phyloP scores from a whole-genome alignment of 2,797 vertebrate species.

The Squalus acanthias region DNA sequence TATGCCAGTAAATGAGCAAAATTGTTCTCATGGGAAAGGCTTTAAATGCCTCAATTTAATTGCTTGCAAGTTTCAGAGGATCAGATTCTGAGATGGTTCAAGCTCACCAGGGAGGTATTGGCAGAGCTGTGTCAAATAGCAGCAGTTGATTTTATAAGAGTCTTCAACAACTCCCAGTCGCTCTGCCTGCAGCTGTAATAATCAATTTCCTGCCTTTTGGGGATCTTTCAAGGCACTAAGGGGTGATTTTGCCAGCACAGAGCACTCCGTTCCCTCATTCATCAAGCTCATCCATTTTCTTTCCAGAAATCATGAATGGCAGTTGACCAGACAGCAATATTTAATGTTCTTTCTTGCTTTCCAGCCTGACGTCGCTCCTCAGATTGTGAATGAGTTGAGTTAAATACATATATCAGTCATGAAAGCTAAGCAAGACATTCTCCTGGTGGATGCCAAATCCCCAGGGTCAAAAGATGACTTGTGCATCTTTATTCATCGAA shows the following conservation, averaged over 20 bases:
- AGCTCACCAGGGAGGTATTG: not conserved
- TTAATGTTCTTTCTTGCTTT: not conserved
- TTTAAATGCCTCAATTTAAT: not conserved
- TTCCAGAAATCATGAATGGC: not conserved
- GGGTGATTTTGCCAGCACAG: too few species aligned
- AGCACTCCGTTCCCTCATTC: not conserved
- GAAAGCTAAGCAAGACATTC: not conserved
- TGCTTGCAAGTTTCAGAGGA: not conserved
- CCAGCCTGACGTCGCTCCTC: not conserved
- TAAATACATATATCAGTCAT: not conserved
- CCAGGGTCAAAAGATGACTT: not conserved
- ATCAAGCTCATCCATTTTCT: not conserved
- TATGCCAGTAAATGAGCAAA: not conserved
- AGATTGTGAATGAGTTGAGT: not conserved
- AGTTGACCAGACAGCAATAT: not conserved
- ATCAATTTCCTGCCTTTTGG: not conserved
- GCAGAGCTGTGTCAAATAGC: not conserved
- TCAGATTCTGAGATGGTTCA: not conserved
- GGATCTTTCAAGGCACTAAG: not conserved
- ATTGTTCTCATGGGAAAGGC: not conserved
- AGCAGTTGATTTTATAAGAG: not conserved
- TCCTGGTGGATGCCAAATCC: not conserved
- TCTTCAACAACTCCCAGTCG: not conserved
- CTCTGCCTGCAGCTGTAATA: too few species aligned
- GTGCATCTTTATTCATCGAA: not conserved